Evolutionary conservation across 1,140 invertebrate genomes (phyloP).

Genomic region (Aphis gossypii): DNA sequence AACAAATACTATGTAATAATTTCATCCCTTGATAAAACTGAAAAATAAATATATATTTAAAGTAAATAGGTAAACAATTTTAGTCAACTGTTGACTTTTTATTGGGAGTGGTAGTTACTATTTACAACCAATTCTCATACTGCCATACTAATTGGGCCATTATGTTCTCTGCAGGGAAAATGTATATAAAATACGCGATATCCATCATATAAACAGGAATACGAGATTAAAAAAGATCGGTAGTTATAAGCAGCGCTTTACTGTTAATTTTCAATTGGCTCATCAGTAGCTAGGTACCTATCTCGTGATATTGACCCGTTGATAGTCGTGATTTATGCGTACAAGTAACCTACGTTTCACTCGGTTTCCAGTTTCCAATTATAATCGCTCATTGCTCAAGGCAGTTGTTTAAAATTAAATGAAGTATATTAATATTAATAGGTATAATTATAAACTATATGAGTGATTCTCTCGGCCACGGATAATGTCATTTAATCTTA

Average conservation of each 20-base stretch:
- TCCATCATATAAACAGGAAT: neutral
- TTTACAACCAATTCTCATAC: neutral
- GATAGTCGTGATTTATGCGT: neutral
- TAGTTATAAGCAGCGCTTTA: neutral
- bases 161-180: neutral
- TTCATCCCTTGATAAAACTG: neutral
- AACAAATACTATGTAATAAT: neutral
- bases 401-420: neutral
- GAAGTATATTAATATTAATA: neutral
- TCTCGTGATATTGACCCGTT: neutral
- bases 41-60: neutral
- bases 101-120: neutral
- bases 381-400: neutral
- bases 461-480: neutral
- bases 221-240: neutral
- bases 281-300: neutral
- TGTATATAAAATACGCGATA: neutral
- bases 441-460: neutral
- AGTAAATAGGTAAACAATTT: neutral
- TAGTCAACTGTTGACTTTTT: neutral
- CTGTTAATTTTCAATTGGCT: neutral
- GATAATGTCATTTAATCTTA: neutral
- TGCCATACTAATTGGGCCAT: neutral
- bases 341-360: neutral
- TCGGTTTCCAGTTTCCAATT: slow-evolving; percentile 5